Base-by-base conservation (phyloP, 2,797 vertebrate genomes). In the Eurystomus glaucurus region DNA sequence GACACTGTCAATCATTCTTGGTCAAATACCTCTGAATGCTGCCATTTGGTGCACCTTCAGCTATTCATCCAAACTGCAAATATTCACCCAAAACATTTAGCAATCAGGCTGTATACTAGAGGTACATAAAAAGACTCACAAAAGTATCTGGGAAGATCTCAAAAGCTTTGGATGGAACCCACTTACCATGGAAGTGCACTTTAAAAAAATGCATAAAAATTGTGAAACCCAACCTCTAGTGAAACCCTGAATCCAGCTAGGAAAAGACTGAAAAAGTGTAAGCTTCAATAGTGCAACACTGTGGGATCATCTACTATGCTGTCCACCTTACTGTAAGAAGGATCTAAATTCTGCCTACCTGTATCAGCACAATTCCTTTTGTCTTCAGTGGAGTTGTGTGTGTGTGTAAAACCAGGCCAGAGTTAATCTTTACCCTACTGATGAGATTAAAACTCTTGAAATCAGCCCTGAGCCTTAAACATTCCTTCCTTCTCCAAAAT, bases 1-100 rank as follows among this genome's bases (percentile, higher is more conserved):
- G 98, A 98, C 97, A 97, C 93, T 98, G 98, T 98, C 98, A 98
- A 98, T 98, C 98, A 98, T 98, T 98, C 97, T 98, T 98, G 97
- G 98, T 98, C 98, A 98, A 97, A 98, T 98, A 97, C 96, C 94
- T 98, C 97, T 94, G 93, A 97, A 96, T 96, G 85, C 86, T 71
- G 55, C 95, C 97, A 98, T 98, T 98, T 98, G 96, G 84, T 97
- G 95, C 96, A 97, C 92, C 94, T 96, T 96, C 96, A 97, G 95
- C 97, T 95, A 97, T 87, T 97, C 96, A 97, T 94, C 94, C 97
- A 97, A 98, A 96, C 94, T 69, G 90, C 95, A 98, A 94, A 94
- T 62, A 97, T 90, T 81, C 52, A 85, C 92, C 77, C 70, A 91
- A 97, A 97, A 95, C 64, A 91, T 78, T 82, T 93, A 76, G 91